Conservation (phyloP, 2,888 invertebrate genomes). For the Melangyna quadrimaculata region DNA sequence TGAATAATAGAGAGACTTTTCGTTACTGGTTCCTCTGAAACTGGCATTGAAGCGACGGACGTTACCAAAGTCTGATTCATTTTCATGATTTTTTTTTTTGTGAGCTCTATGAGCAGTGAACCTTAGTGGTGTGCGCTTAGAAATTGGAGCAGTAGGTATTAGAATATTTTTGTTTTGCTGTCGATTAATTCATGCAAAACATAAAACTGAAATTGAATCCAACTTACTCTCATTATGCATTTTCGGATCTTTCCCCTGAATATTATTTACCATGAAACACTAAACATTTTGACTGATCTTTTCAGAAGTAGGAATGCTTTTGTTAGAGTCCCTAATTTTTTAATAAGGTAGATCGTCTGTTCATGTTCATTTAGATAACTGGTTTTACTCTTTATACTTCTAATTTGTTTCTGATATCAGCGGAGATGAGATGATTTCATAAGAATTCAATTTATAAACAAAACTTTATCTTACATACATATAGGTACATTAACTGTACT, state of each 20-base stretch:
- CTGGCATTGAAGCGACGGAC: constrained; percentile 1
- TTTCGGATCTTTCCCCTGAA: too few species aligned
- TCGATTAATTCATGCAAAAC: neutral
- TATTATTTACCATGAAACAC: too few species aligned
- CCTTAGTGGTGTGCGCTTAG: neutral
- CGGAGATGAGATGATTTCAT: neutral
- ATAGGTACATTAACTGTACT: neutral
- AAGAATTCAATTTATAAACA: neutral
- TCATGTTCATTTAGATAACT: too few species aligned
- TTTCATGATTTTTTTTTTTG: neutral
- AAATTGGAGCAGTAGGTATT: neutral
- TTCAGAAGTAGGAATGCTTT: too few species aligned
- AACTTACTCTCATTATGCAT: neutral
- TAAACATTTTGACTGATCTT: too few species aligned
- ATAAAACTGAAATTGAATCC: neutral
- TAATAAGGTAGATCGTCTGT: too few species aligned
- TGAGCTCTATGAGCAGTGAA: constrained; percentile 10
- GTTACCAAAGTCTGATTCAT: neutral
- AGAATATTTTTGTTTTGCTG: neutral
- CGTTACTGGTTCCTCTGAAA: constrained; percentile 5
- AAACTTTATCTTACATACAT: neutral
- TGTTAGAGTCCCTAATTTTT: too few species aligned
- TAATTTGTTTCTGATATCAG: neutral
- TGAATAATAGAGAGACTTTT: constrained; percentile 13
- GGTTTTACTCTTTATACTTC: neutral